These are phyloP conservation scores for Monopis laevigella DNA, from an alignment of 2,888 invertebrate genomes.

Conservation along the genomic window DNA sequence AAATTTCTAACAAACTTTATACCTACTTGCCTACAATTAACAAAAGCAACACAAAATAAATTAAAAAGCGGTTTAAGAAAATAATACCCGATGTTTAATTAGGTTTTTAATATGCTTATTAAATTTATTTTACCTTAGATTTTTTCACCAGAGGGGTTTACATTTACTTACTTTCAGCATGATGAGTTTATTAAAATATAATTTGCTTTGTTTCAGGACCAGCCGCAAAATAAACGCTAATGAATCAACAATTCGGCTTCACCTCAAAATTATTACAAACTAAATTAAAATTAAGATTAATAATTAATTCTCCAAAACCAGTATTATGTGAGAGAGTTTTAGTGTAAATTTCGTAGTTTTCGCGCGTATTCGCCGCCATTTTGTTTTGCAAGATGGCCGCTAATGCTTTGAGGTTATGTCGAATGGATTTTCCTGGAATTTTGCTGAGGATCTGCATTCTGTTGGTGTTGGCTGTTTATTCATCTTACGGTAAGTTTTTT, in stretches of 20 bases:
- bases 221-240: conserved; percentile 29
- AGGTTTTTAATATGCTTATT: too few species aligned
- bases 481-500: conserved; percentile 47
- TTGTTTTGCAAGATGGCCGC: conserved; percentile 24
- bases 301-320: neutral
- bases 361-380: conserved; percentile 38
- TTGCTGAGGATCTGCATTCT: conserved; percentile 36
- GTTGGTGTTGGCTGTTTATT: conserved; percentile 45
- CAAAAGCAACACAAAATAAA: too few species aligned
- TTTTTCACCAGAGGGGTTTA: too few species aligned
- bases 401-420: conserved; percentile 24
- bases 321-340: too few species aligned
- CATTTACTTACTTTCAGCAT: too few species aligned
- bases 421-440: conserved; percentile 31
- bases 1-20: too few species aligned
- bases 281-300: neutral
- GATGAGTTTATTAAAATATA: too few species aligned
- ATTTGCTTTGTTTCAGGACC: conserved; percentile 12
- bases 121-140: too few species aligned
- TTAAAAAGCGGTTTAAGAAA: too few species aligned
- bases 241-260: conserved; percentile 34
- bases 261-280: conserved; percentile 13
- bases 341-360: conserved; percentile 35
- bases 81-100: too few species aligned
- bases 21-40: too few species aligned